Evolutionary conservation across 2,888 invertebrate species (phyloP).

Genomic region (Cephus nigrinus): DNA sequence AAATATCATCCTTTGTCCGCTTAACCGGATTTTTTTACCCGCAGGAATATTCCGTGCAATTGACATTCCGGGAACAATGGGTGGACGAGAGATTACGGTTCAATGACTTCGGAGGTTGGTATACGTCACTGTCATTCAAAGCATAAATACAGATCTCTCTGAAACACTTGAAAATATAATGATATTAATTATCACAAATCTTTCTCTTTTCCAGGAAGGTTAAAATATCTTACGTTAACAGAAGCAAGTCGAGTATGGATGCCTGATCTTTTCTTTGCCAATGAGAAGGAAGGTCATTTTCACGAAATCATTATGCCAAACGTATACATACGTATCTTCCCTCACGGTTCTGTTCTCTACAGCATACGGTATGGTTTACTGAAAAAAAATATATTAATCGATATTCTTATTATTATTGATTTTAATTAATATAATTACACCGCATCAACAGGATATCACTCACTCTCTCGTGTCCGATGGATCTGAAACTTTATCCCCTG

Average conservation of each 20-base stretch:
- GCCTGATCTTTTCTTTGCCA: conserved; percentile 98
- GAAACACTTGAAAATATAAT: neutral
- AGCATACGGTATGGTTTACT: conserved; percentile 79
- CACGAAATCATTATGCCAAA: conserved; percentile 99
- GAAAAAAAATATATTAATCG: neutral
- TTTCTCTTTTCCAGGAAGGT: conserved; percentile 73
- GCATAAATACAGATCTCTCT: neutral
- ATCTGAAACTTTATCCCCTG: conserved; percentile 94
- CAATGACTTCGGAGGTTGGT: conserved; percentile 85
- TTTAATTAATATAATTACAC: neutral
- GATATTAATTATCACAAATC: neutral
- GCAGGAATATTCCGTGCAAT: conserved; percentile 97
- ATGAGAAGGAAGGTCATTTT: conserved; percentile 97
- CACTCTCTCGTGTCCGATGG: conserved; percentile 97
- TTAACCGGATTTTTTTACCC: conserved; percentile 59
- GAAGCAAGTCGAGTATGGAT: conserved; percentile 98
- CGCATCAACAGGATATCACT: conserved; percentile 82
- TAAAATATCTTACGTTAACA: conserved; percentile 92
- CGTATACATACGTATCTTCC: conserved; percentile 96
- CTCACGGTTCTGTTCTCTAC: conserved; percentile 94
- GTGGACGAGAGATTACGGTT: conserved; percentile 91
- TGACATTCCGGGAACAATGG: conserved; percentile 98
- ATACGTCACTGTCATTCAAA: conserved; percentile 5
- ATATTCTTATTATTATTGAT: neutral
- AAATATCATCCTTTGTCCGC: neutral